phyloP scores from a whole-genome alignment of 2,797 vertebrate genomes.

The Gila robusta region DNA sequence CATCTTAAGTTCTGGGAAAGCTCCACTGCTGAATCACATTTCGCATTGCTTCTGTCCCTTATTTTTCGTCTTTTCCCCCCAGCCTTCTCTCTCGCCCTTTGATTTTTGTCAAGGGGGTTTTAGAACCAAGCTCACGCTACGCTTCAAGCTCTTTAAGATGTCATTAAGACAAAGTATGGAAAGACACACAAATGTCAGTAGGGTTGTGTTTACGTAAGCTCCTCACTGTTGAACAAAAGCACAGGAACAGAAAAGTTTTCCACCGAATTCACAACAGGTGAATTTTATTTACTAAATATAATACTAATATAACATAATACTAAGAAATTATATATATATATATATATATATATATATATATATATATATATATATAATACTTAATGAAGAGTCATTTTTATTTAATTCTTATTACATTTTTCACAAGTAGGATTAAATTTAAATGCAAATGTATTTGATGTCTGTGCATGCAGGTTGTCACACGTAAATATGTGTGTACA shows the following conservation, averaged over 20 bases:
- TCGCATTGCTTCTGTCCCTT: slow-evolving; percentile 42
- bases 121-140: slow-evolving; percentile 5
- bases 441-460: not conserved
- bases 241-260: not conserved
- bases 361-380: not conserved
- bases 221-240: slow-evolving; percentile 10
- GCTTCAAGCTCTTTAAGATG: slow-evolving; percentile 14
- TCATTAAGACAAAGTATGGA: slow-evolving; percentile 32
- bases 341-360: not conserved
- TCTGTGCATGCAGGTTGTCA: slow-evolving; percentile 3
- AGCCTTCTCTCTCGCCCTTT: slow-evolving; percentile 19
- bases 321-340: no score
- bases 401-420: not conserved
- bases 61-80: not conserved
- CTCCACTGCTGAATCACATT: slow-evolving; percentile 47
- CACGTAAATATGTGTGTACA: not conserved
- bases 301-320: no score
- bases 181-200: slow-evolving; percentile 11
- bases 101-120: slow-evolving; percentile 15
- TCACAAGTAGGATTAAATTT: not conserved
- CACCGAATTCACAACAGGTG: slow-evolving; percentile 8
- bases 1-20: slow-evolving; percentile 55
- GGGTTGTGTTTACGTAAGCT: not conserved
- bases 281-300: no score
- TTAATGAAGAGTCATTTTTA: not conserved